Base-by-base conservation (phyloP, 1,140 invertebrate genomes). In the Triops cancriformis region DNA sequence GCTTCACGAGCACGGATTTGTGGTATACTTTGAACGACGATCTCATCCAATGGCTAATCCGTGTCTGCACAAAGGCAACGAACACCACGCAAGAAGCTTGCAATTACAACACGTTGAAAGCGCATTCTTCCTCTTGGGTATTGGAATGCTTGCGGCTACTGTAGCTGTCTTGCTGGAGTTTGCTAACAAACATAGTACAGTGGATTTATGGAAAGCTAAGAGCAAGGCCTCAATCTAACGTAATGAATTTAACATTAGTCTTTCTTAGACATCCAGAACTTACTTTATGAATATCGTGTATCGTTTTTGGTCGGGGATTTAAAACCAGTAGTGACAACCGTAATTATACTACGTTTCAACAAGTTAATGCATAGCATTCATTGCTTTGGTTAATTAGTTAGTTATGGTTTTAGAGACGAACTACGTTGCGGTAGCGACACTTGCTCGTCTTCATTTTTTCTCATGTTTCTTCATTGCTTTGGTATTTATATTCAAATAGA, bases 1-100 rank as follows among this genome's bases (percentile, higher is more conserved):
- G 14, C 43, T 76, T 43, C 42, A 43, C n/a, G 75, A 43, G 23
- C 42, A 51, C 18, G 75, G 75, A 45, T 27, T 76, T 26, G 26
- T 51, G 18, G 28, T 42, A 1, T 76, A 76, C 28, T 76, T 28
- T 43, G 43, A 45, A 43, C 27, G 64, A 26, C 37, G 75, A 64
- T 10, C 51, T 11, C 64, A 51, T 12, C 64, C 64, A 42, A 45
- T 18, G 3, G 11, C 26, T 51, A 26, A 43, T 28, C 26, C 43
- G 23, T 76, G 75, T 23, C 23, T 23, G 18, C 23, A 18, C 23
- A 9, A 23, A 18, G 23, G 23, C n/a, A 64, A 23, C 6, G 51
- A 64, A 18, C 14, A 64, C 23, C 9, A n/a, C 7, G 51, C 51
- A n/a, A 23, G 23, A 64, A 64, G 51, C 23, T 23, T 64, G 51